Percentiles rank a stretch among this genome's conserved stretches.
Evolutionary conservation across 2,888 invertebrate genomes (phyloP).

Genomic region (Sceliomorpha sp.): DNA sequence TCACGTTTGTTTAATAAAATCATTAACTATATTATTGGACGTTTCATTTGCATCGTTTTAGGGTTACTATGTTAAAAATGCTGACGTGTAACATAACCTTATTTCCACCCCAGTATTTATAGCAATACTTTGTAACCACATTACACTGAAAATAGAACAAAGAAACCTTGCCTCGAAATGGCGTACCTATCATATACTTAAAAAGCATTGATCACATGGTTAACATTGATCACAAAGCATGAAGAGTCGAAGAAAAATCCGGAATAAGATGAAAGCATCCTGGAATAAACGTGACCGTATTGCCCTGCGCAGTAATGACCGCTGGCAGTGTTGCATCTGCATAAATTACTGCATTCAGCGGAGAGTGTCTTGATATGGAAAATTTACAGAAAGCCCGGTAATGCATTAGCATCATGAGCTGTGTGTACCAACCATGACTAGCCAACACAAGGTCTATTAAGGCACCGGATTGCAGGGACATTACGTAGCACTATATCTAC

Average conservation of each 20-base stretch:
- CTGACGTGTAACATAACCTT: too few relatives aligned
- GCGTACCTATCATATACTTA: too few relatives aligned
- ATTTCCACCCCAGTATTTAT: too few relatives aligned
- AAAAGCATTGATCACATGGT: too few relatives aligned
- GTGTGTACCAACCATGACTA: constrained; percentile 40
- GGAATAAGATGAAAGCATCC: too few relatives aligned
- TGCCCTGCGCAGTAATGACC: not conserved
- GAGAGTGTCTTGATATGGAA: constrained; percentile 38
- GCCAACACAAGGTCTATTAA: constrained; percentile 61
- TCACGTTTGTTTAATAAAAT: constrained; percentile 6
- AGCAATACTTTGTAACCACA: too few relatives aligned
- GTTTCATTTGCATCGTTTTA: too few relatives aligned
- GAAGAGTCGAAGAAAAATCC: too few relatives aligned
- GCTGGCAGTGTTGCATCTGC: constrained; percentile 19
- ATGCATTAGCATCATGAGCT: constrained; percentile 34
- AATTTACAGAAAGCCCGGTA: constrained; percentile 42
- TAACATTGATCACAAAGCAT: too few relatives aligned
- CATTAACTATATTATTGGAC: not conserved
- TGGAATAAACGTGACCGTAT: not conserved
- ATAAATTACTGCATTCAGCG: constrained; percentile 26
- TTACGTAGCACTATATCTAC: constrained; percentile 69
- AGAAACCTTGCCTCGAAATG: too few relatives aligned
- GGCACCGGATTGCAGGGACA: constrained; percentile 65
- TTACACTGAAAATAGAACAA: too few relatives aligned
- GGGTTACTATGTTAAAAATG: too few relatives aligned